A percentile compares a stretch with the other conserved stretches of the same genome.
Evolutionary conservation across 1,140 invertebrate genomes (phyloP).

Genomic region (Alviniconcha marisindica): DNA sequence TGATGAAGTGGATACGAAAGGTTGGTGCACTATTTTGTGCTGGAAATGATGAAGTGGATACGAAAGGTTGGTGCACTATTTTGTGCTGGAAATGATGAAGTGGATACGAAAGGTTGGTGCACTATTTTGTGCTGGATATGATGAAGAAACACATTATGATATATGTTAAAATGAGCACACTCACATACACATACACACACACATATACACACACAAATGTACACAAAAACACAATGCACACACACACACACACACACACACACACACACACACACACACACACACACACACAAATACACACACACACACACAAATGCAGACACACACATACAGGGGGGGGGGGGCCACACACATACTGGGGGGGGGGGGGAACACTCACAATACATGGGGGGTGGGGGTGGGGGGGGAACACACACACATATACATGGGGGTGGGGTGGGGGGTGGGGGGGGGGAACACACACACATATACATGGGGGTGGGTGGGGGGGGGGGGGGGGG

Average conservation of each 20-base stretch:
- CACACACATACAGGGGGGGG: conserved; percentile 10
- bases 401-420: conserved; percentile 3
- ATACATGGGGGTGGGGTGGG: too few species aligned
- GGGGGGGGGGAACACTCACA: too few species aligned
- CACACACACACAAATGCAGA: not conserved
- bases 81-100: not conserved
- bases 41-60: not conserved
- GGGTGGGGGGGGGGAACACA: too few species aligned
- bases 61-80: not conserved
- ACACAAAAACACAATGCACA: not conserved
- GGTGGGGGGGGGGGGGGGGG: too few species aligned
- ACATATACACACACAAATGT: not conserved
- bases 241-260: conserved; percentile 12
- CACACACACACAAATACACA: not conserved
- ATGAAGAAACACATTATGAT: not conserved
- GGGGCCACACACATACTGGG: too few species aligned
- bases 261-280: conserved; percentile 3
- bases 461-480: not conserved
- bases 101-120: not conserved
- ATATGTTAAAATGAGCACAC: not conserved
- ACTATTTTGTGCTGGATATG: not conserved
- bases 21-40: not conserved
- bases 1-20: not conserved
- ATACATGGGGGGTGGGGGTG: too few species aligned
- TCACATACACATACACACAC: conserved; percentile 1